Base-by-base conservation (phyloP, 2,797 vertebrate genomes). In the Falco berigora region DNA sequence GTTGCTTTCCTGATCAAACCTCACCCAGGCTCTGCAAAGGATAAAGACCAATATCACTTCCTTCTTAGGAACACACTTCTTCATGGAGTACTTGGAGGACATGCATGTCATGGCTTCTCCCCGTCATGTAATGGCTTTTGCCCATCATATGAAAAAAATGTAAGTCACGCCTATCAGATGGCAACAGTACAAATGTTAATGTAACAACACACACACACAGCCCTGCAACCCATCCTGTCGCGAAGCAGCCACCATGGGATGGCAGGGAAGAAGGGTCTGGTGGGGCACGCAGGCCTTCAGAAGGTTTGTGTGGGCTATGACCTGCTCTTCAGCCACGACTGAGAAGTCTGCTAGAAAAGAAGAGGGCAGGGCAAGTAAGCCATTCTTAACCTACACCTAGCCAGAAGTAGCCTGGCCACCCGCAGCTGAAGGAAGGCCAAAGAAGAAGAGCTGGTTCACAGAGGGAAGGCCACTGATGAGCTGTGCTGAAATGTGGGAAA, bases 251-350 rank as follows among this genome's bases (percentile, higher is more conserved):
- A 25, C 30, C 18, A 10, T 10, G 32, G 71, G 27, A 30, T 14
- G 16, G 8, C 3, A 11, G 62, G 11, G 42, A 64, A 61, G 32
- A 86, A 66, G 0, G 1, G 17, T 19, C n/a, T 2, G 2, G 24
- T 1, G 2, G 22, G 21, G 11, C 7, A 14, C 14, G 59, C 6
- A 28, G 61, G 17, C 15, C 36, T 91, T 62, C 30, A 4, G 61
- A 49, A 5, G 4, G 6, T 44, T 52, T 76, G 21, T 32, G 18
- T 74, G 72, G 49, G 30, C 32, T 74, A 56, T 0, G 2, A 58
- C 28, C 5, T 40, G 47, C 12, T 76, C 55, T 74, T 87, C 67
- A 90, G 40, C 22, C 12, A 4, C 8, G 28, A 14, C 61, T 16
- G 19, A 77, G 56, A 86, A 76, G 22, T 46, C n/a, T 79, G 53